Base-by-base conservation (phyloP, 1,140 invertebrate genomes). In the Augochlora pura region DNA sequence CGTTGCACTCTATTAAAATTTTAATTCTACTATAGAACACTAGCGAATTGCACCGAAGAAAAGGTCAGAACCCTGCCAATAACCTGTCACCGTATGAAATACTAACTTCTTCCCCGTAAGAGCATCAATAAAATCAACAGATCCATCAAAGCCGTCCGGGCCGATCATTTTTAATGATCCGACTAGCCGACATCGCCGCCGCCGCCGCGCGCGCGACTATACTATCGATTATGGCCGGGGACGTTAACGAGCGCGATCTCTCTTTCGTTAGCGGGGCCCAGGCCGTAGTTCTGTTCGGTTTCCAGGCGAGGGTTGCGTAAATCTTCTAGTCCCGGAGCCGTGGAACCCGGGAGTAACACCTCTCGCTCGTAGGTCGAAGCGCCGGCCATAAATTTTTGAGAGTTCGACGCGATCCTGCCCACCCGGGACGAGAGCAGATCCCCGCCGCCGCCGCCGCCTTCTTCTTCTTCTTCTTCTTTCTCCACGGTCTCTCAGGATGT, bases 311-410 rank as follows among this genome's bases (percentile, higher is more conserved):
- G 87, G 86, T 86, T 88, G 88, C 89, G 88, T 91, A 91, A 91
- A 91, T 91, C 90, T 91, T 87, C 85, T 72, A 77, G 85, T 76
- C 79, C 77, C 83, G 82, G 82, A 86, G 83, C 63, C 81, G 69
- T 72, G 77, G 85, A 81, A 82, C 85, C 82, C 85, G 75, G 81
- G 85, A 88, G 86, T 88, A 88, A 88, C 86, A 88, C 87, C 86
- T 88, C 80, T 74, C 59, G 78, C 86, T 87, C 83, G 83, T 86
- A 88, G 83, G 81, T 81, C 82, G 90, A 91, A 92, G 91, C 91
- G 91, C 91, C 91, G 91, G 86, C 91, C 90, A 92, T 92, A 92
- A 92, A 92, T 92, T 90, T 90, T 87, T 88, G 81, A 85, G 85
- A 85, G 83, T 81, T 89, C 86, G 88, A 90, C 90, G 72, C 82